Conservation (phyloP, 2,113 vertebrate species). For the Cynopterus brachyotis region DNA sequence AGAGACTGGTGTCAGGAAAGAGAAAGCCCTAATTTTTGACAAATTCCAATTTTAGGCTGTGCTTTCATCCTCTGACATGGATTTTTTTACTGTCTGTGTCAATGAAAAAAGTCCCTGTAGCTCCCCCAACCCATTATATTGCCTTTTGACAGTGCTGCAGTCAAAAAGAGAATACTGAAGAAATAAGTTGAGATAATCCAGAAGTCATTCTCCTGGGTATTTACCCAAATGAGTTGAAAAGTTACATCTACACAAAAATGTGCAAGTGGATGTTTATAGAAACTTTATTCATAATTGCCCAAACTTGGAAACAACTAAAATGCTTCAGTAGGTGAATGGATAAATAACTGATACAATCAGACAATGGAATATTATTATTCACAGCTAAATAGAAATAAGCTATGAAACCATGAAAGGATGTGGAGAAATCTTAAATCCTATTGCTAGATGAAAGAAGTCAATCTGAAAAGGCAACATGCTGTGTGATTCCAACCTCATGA, state of each 20-base stretch:
- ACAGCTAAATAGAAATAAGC: not conserved
- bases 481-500: not conserved
- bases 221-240: not conserved
- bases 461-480: not conserved
- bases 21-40: not conserved
- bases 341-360: not conserved
- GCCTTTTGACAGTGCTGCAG: not conserved
- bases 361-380: not conserved
- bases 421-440: rapidly evolving
- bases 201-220: not conserved
- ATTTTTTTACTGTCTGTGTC: too few relatives aligned
- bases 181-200: too few relatives aligned
- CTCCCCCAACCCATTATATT: rapidly evolving
- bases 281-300: not conserved
- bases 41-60: too few relatives aligned
- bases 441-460: not conserved
- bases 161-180: not conserved
- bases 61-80: not conserved
- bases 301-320: not conserved
- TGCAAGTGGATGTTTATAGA: not conserved
- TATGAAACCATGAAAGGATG: not conserved
- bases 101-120: rapidly evolving
- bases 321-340: not conserved
- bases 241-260: not conserved
- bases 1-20: not conserved